A percentile compares a stretch with the other conserved stretches of the same genome.
These are phyloP conservation scores for Pangasius mekongensis DNA, from an alignment of 2,797 vertebrate species.

Conservation along the genomic window DNA sequence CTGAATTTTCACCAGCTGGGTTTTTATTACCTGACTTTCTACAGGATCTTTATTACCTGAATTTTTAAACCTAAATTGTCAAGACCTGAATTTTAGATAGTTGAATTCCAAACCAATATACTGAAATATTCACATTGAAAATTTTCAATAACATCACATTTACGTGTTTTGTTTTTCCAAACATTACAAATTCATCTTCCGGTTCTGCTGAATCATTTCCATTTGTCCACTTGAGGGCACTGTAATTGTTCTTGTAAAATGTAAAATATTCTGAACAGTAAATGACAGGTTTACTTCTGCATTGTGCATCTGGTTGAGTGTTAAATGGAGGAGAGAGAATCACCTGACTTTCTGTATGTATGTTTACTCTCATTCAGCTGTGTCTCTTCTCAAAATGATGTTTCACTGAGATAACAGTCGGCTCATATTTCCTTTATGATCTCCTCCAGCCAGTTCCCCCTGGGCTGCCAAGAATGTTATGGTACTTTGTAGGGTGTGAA, in stretches of 20 bases:
- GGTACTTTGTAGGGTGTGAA: neutral
- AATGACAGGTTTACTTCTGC: neutral
- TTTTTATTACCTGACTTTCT: neutral
- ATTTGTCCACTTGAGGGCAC: slow-evolving; percentile 34
- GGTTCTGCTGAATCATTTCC: neutral
- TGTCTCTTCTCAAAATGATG: neutral
- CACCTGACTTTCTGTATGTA: neutral
- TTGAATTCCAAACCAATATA: neutral
- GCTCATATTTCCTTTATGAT: neutral
- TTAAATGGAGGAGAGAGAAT: neutral
- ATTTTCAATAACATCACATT: neutral
- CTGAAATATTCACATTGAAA: neutral
- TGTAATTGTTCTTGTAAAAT: slow-evolving; percentile 1
- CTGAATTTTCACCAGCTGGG: neutral
- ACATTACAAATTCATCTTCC: neutral
- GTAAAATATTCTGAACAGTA: neutral
- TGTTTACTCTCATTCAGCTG: neutral
- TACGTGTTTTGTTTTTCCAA: neutral
- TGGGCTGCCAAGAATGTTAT: neutral
- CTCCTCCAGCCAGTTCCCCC: no score
- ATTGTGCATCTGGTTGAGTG: neutral
- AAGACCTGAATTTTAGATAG: neutral
- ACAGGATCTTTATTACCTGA: neutral
- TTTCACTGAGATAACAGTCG: neutral
- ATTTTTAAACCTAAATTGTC: neutral